Evolutionary conservation across 2,888 invertebrate genomes (phyloP), one percentile per base, ranked within the genome.

Genomic region (Tanytarsus gracilentus): DNA sequence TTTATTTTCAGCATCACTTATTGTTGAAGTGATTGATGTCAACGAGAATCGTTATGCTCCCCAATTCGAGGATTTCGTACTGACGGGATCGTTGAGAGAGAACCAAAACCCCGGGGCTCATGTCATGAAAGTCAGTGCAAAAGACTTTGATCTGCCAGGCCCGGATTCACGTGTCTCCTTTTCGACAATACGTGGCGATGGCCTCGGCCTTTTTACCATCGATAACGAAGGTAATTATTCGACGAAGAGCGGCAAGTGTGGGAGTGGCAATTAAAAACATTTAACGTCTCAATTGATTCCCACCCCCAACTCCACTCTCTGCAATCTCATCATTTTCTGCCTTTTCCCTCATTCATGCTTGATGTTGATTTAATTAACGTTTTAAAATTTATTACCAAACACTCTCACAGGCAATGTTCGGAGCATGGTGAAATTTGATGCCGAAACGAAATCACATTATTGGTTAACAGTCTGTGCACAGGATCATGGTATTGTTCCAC

Each of bases 401-500:
- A 21, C 21, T 66, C 59, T 77, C 78, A 6, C 77, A 89, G 96
- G 97, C 63, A 80, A 82, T 55, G 85, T 98, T 66, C 82, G 85
- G 64, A 95, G 96, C 1, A 78, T 85, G 68, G 84, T 85, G 2
- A 82, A 88, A 48, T 78, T 98, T 68, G 97, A 98, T 75, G 82
- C 93, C 61, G 98, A 98, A 77, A 82, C 85, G 2, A 84, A 84
- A 67, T 76, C 84, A 30, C 85, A 86, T 70, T 96, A 94, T 76
- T 98, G 98, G 98, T 76, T 98, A 64, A 94, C 93, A 7, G 83
- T 96, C 60, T 88, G 88, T 72, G 96, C 96, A 4, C 88, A 91
- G 70, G 97, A 97, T 76, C 85, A 88, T 66, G 95, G 90, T 1
- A 85, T 90, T 16, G 88, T 92, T 25, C 92, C 94, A 2, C 77